These are phyloP conservation scores for Erebia epiphron DNA, from an alignment of 2,888 invertebrate genomes.

Conservation along the genomic window DNA sequence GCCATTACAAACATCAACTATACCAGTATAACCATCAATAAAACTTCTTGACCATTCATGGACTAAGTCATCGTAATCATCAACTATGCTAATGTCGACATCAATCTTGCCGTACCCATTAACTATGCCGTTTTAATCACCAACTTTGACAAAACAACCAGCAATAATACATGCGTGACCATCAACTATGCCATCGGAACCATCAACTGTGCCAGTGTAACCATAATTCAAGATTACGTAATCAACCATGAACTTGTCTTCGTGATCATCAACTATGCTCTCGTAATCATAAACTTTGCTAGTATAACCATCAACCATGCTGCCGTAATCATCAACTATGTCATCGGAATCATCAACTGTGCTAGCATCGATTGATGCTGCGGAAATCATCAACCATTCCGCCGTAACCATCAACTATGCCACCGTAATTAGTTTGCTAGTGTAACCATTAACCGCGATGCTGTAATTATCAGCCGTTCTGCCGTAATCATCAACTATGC, in stretches of 20 bases:
- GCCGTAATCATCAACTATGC: slow-evolving; percentile 4
- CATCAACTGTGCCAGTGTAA: too few relatives aligned
- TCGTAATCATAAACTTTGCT: slow-evolving; percentile 2
- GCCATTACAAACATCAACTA: too few relatives aligned
- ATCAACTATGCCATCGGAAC: slow-evolving; percentile 9
- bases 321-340: not conserved
- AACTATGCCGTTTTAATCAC: slow-evolving; percentile 18
- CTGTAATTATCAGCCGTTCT: slow-evolving; percentile 7
- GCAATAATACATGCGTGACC: slow-evolving; percentile 11
- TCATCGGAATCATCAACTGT: slow-evolving; percentile 3
- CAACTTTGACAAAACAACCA: not conserved
- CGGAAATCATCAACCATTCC: not conserved
- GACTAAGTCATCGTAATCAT: slow-evolving; percentile 1
- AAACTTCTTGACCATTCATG: too few relatives aligned
- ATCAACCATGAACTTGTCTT: too few relatives aligned
- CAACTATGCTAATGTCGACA: slow-evolving; percentile 8
- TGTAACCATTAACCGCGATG: slow-evolving; percentile 4
- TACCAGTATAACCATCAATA: too few relatives aligned
- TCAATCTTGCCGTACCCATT: too few relatives aligned
- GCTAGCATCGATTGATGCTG: slow-evolving; percentile 9
- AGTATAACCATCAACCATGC: not conserved
- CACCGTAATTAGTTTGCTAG: slow-evolving; percentile 16
- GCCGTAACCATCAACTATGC: slow-evolving; percentile 3
- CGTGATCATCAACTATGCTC: not conserved
- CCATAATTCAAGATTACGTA: too few relatives aligned